Base-by-base conservation (phyloP, 1,140 invertebrate species). In the Drosophila dunni region DNA sequence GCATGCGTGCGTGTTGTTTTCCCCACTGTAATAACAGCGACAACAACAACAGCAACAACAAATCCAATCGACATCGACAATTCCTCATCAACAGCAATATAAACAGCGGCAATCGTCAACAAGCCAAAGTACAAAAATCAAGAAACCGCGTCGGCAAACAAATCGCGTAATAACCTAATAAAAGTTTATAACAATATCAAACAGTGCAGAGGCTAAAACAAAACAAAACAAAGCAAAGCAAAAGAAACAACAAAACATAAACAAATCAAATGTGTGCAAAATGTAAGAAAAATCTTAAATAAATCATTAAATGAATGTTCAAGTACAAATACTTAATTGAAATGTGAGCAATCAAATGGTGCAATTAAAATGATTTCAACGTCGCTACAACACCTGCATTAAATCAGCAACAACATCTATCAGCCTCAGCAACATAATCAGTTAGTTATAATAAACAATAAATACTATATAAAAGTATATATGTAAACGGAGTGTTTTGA, bases 71-170 rank as follows among this genome's bases (percentile, higher is more conserved):
- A 56, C 57, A 77, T 46, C 67, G 68, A 72, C 48, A 67, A 61
- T 70, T 70, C 38, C 65, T 20, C 67, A 75, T 36, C 46, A 63
- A 65, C 69, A 63, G 63, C 51, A 83, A 81, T 62, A 76, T 62
- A 76, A 82, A 53, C 38, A 75, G 48, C 67, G 17, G 65, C 57
- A 71, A 64, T 24, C 54, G 46, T 51, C 29, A 58, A 45, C 53
- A 64, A 70, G 66, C 66, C 44, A 66, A 76, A 56, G 66, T 62
- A 54, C 9, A 54, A 61, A 51, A 84, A 85, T 56, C 82, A 79
- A 60, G 57, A 51, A 84, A 85, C 50, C 82, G 82, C 82, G 82
- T 73, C 82, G 82, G 82, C 75, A 88, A 29, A 29, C 1, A 85
- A 86, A 71, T 34, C 74, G 74, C 74, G 76, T 40, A 33, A 51